phyloP scores from a whole-genome alignment of 2,797 vertebrate genomes.

The Astyanax mexicanus region DNA sequence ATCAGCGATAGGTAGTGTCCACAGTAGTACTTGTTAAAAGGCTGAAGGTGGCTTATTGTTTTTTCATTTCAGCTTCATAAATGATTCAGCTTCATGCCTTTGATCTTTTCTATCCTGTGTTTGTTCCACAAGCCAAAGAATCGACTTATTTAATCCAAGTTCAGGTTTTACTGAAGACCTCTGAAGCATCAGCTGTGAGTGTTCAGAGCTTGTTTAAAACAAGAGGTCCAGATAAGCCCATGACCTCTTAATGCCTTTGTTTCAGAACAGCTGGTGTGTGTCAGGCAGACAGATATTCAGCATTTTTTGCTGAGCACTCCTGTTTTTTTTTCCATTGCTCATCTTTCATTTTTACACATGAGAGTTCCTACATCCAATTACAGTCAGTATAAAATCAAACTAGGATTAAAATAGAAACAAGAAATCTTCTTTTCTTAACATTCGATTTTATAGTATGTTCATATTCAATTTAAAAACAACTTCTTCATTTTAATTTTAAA shows the following conservation, averaged over 20 bases:
- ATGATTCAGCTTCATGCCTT: too few species aligned
- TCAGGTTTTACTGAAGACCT: too few species aligned
- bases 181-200: too few species aligned
- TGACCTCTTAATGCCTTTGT: conserved; percentile 1
- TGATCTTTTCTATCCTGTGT: too few species aligned
- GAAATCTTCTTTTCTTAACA: not conserved
- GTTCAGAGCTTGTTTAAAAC: too few species aligned
- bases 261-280: conserved; percentile 8
- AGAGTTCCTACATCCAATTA: not conserved
- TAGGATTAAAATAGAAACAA: not conserved
- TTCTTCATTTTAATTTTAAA: too few species aligned
- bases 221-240: not conserved
- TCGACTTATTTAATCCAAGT: too few species aligned
- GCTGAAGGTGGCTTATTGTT: too few species aligned
- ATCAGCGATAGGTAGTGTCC: too few species aligned
- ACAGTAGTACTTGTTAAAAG: too few species aligned
- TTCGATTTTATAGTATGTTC: not conserved
- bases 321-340: not conserved
- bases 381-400: not conserved
- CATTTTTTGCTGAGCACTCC: conserved; percentile 1
- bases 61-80: too few species aligned
- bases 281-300: conserved; percentile 4
- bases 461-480: not conserved
- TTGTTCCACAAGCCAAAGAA: too few species aligned
- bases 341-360: conserved; percentile 14